These are phyloP conservation scores for Chaetops frenatus DNA, from an alignment of 2,113 vertebrate genomes.

Conservation along the genomic window DNA sequence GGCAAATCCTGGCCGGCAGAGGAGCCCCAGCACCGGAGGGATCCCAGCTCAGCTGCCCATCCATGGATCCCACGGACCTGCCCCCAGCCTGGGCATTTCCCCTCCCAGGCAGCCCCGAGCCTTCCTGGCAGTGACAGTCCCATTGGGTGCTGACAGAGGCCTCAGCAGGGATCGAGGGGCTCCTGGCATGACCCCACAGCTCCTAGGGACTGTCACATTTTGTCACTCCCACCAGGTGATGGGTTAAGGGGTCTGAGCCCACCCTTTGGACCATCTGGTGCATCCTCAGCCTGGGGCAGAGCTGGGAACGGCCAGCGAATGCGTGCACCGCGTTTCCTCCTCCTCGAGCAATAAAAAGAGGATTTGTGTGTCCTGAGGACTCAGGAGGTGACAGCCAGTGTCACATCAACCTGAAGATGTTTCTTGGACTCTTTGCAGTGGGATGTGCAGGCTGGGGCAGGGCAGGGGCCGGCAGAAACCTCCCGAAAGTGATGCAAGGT, in stretches of 20 bases:
- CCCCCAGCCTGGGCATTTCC: neutral
- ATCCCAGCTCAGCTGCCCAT: neutral
- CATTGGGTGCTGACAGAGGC: fast-evolving
- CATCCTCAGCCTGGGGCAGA: neutral
- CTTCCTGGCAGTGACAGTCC: fast-evolving
- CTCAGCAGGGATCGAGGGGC: neutral
- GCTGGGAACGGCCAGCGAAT: neutral
- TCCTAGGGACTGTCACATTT: neutral
- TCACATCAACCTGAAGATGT: neutral
- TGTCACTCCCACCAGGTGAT: neutral
- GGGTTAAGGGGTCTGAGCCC: neutral
- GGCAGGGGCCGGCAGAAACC: neutral
- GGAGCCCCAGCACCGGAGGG: fast-evolving
- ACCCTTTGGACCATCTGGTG: neutral
- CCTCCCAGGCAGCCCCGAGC: fast-evolving
- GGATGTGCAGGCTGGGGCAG: neutral
- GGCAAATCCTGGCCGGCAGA: fast-evolving
- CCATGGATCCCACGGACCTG: neutral
- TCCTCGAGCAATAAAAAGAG: neutral
- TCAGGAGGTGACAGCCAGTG: fast-evolving
- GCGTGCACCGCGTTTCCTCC: fast-evolving
- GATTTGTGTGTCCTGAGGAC: neutral
- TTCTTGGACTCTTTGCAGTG: fast-evolving
- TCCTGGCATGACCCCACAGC: neutral
- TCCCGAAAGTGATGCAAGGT: fast-evolving